Conservation (phyloP, 2,797 vertebrate genomes). For the Kryptolebias ocellatus region DNA sequence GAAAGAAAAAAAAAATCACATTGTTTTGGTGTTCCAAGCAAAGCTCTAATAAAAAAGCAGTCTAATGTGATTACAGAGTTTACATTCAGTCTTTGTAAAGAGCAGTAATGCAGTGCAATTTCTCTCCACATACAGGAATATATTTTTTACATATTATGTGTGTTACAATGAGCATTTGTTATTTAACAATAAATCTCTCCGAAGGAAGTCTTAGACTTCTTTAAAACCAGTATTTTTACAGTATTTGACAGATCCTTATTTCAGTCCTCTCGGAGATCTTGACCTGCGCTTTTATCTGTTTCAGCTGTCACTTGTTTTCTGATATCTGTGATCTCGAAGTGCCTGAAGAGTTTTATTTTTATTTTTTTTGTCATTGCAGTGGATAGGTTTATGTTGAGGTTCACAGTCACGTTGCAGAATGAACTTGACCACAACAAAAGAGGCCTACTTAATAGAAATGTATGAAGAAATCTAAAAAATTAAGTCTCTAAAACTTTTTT, state of each 20-base stretch:
- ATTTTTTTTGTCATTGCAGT: not conserved
- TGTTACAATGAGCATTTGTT: not conserved
- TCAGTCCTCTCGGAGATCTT: not conserved
- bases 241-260: conserved; percentile 8
- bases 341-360: not conserved
- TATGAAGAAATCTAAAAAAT: not conserved
- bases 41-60: not conserved
- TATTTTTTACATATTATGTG: not conserved
- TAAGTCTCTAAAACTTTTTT: not conserved
- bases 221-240: not conserved
- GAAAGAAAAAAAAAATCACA: not conserved
- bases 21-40: not conserved
- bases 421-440: not conserved
- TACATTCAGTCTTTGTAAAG: not conserved
- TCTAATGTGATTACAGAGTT: not conserved
- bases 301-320: not conserved
- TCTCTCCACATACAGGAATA: not conserved
- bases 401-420: not conserved
- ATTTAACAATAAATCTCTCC: not conserved
- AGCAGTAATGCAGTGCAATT: not conserved
- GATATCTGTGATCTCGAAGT: not conserved
- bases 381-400: not conserved
- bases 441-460: not conserved
- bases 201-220: not conserved
- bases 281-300: not conserved